Base-by-base conservation (phyloP, 2,797 vertebrate species). In the Crax fasciolata region DNA sequence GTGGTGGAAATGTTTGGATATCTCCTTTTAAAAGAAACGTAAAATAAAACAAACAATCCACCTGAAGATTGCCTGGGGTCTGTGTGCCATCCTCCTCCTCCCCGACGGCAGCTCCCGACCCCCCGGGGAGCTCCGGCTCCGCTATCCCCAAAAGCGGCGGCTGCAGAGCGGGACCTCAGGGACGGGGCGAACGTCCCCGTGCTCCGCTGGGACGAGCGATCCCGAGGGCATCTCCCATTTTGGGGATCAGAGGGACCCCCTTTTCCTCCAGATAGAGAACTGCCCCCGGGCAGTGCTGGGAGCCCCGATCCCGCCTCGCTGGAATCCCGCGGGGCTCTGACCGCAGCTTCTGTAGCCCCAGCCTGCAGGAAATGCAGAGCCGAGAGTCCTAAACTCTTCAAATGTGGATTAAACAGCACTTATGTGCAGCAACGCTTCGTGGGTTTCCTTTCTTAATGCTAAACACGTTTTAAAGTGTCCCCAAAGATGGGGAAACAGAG, bases 71-170 rank as follows among this genome's bases (percentile, higher is more conserved):
- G 15, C 16, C 14, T 1, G 0, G 2, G 11, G 6, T 39, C 48
- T 25, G 20, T 23, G 25, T 38, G 30, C 24, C 27, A 23, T 10
- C 10, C 44, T 61, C 11, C 4, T 62, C 4, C 13, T 24, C 14
- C 6, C 16, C 8, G 0, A 8, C 2, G 3, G 3, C 1, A 5
- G 1, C 21, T 68, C 38, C 17, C 19, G 0, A 11, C 23, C 9
- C 32, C 55, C 54, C 11, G 1, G 0, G 6, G 61, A 80, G 11
- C 10, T 79, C 32, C 2, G 3, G 52, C 41, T 77, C 19, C 9
- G 0, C 10, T 2, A 2, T 19, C 35, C 35, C 66, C 4, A 3
- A 10, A 23, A 35, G 19, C 0, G 3, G 1, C 1, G 1, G 28
- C 11, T 35, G 41, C 0, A 3, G 11, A 46, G 87, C 49, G 54